Evolutionary conservation across 2,888 invertebrate species (phyloP).

Genomic region (Agapostemon virescens): DNA sequence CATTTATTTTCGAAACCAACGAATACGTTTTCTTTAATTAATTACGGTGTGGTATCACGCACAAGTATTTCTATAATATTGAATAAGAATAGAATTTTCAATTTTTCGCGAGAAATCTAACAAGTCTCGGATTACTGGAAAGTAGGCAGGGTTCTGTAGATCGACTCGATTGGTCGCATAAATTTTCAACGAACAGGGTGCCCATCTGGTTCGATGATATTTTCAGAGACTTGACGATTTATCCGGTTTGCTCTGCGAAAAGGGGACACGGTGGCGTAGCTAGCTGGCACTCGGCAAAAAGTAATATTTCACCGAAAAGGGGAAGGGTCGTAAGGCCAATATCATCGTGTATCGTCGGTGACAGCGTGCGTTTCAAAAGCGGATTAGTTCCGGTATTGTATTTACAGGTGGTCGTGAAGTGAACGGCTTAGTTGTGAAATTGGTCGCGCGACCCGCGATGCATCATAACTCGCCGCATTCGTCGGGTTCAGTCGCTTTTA

Average conservation of each 20-base stretch:
- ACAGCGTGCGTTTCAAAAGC: conserved; percentile 65
- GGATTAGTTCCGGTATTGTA: conserved; percentile 67
- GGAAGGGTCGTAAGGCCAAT: conserved; percentile 61
- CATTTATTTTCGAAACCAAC: too few relatives aligned
- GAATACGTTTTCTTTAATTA: too few relatives aligned
- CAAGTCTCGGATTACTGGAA: not conserved
- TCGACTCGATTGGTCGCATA: not conserved
- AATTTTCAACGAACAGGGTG: not conserved
- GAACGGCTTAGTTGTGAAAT: conserved; percentile 67
- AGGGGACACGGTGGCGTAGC: conserved; percentile 9
- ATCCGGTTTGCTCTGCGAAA: conserved; percentile 35
- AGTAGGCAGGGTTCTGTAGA: not conserved
- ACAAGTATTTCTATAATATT: too few relatives aligned
- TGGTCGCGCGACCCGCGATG: conserved; percentile 48
- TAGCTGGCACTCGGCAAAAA: conserved; percentile 50
- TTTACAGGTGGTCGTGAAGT: conserved; percentile 67
- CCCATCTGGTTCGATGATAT: conserved; percentile 5
- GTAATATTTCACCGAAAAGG: conserved; percentile 59
- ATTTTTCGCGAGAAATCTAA: not conserved
- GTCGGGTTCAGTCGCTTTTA: conserved; percentile 44
- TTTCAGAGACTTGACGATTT: conserved; percentile 29
- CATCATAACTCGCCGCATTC: conserved; percentile 54
- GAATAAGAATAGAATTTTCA: too few relatives aligned
- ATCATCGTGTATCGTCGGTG: conserved; percentile 55
- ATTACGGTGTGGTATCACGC: too few relatives aligned